A percentile compares a stretch with the other conserved stretches of the same genome.
phyloP scores from a whole-genome alignment of 2,113 vertebrate genomes.

The Urocolius indicus region DNA sequence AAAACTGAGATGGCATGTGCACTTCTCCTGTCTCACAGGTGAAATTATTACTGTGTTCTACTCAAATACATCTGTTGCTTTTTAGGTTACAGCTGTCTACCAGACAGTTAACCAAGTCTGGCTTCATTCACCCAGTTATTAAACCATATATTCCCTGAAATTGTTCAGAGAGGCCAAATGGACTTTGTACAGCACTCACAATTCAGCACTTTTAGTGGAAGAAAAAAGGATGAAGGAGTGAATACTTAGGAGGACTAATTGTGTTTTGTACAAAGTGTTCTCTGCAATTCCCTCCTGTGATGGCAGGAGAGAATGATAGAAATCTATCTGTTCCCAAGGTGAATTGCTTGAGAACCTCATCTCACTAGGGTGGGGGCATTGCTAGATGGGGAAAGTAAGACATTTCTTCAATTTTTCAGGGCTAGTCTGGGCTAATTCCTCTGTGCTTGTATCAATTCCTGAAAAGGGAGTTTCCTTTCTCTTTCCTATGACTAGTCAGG shows the following conservation, averaged over 20 bases:
- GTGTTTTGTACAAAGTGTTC: not conserved
- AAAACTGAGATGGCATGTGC: not conserved
- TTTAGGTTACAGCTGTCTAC: slow-evolving; percentile 7
- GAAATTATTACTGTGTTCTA: not conserved
- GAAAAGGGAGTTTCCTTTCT: slow-evolving; percentile 73
- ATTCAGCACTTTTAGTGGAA: not conserved
- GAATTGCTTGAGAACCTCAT: slow-evolving; percentile 49
- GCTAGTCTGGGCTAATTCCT: slow-evolving; percentile 66
- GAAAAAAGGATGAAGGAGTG: not conserved
- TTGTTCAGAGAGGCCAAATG: not conserved
- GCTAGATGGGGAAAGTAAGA: slow-evolving; percentile 44
- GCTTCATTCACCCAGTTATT: not conserved
- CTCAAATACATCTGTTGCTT: not conserved
- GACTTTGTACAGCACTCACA: not conserved
- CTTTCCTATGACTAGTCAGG: slow-evolving; percentile 66
- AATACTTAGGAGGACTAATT: not conserved
- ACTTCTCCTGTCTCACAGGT: not conserved
- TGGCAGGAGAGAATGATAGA: slow-evolving; percentile 1
- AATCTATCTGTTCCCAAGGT: slow-evolving; percentile 50
- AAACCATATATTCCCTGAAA: not conserved
- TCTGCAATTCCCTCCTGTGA: not conserved
- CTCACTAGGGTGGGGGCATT: slow-evolving; percentile 43
- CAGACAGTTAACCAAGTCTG: not conserved
- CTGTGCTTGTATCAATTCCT: slow-evolving; percentile 68
- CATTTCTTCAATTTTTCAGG: slow-evolving; percentile 50